Conservation (phyloP, 2,797 vertebrate species). For the Ptychobarbus kaznakovi region DNA sequence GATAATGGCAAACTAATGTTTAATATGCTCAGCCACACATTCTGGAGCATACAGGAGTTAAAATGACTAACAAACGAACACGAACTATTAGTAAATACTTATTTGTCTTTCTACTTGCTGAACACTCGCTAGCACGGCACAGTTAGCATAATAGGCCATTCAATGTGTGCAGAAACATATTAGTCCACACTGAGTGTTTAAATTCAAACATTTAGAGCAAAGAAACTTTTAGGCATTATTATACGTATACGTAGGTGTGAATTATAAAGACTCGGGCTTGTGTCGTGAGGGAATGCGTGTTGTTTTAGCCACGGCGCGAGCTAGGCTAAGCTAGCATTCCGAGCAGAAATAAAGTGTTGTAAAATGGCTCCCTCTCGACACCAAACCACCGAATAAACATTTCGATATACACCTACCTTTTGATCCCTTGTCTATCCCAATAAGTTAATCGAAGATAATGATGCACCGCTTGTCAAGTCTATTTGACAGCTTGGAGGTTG, state of each 20-base stretch:
- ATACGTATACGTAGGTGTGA: background rate
- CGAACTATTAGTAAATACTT: background rate
- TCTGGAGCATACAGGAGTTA: background rate
- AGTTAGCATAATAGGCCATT: slow-evolving; percentile 58
- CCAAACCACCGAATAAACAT: slow-evolving; percentile 51
- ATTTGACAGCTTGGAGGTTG: slow-evolving; percentile 24
- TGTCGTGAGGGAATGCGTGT: background rate
- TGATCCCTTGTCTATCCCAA: slow-evolving; percentile 44
- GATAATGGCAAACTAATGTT: background rate
- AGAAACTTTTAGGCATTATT: background rate
- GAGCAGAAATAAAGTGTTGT: slow-evolving; percentile 62
- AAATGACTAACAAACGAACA: background rate
- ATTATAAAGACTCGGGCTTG: background rate
- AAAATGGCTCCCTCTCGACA: slow-evolving; percentile 67
- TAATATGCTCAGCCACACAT: background rate
- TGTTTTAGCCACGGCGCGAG: slow-evolving; percentile 47
- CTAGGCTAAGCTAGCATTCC: slow-evolving; percentile 54
- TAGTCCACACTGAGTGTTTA: background rate
- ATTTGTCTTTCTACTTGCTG: background rate
- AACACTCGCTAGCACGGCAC: slow-evolving; percentile 29
- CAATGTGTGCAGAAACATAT: slow-evolving; percentile 42
- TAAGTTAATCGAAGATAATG: slow-evolving; percentile 42
- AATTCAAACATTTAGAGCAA: background rate
- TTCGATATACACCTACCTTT: slow-evolving; percentile 56
- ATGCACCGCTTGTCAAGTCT: slow-evolving; percentile 24